A percentile compares a stretch with the other conserved stretches of the same genome.
Conservation (phyloP, 92 coral and sea anemone species). For the Zoanthus sansibaricus region DNA sequence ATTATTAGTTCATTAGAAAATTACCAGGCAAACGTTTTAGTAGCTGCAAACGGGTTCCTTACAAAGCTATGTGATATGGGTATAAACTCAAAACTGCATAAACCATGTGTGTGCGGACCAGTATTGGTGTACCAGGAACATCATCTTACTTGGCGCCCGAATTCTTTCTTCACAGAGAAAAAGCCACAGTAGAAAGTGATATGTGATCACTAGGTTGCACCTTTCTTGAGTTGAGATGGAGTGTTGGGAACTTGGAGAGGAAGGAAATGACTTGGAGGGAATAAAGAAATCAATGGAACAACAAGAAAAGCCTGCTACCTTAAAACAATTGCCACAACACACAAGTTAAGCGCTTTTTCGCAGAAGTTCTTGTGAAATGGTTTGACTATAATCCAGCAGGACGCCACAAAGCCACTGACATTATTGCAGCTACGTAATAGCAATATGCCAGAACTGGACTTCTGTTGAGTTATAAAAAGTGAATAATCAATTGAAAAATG, state of each 20-base stretch:
- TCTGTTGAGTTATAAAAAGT: too few relatives aligned
- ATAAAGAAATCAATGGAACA: background rate
- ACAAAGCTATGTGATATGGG: slow-evolving; percentile 54
- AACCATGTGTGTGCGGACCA: slow-evolving; percentile 32
- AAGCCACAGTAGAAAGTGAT: slow-evolving; percentile 30
- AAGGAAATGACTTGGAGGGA: background rate
- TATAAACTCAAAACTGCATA: slow-evolving; percentile 38
- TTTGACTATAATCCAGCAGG: slow-evolving; percentile 39
- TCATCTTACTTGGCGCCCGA: slow-evolving; percentile 48
- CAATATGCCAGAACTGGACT: background rate
- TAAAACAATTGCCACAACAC: background rate
- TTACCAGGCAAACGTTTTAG: too few relatives aligned
- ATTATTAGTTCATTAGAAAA: too few relatives aligned
- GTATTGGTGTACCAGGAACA: slow-evolving; percentile 37
- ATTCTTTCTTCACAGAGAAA: slow-evolving; percentile 34
- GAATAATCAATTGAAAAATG: too few relatives aligned
- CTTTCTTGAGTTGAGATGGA: slow-evolving; percentile 42
- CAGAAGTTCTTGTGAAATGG: slow-evolving; percentile 16
- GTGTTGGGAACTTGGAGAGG: slow-evolving; percentile 36
- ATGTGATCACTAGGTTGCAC: slow-evolving; percentile 48
- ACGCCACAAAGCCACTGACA: slow-evolving; percentile 37
- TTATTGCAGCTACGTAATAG: slow-evolving; percentile 14
- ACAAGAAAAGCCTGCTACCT: background rate
- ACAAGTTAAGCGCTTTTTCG: background rate
- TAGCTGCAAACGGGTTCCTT: slow-evolving; percentile 26